Conservation (phyloP, 2,113 vertebrate species). For the Ranitomeya imitator region DNA sequence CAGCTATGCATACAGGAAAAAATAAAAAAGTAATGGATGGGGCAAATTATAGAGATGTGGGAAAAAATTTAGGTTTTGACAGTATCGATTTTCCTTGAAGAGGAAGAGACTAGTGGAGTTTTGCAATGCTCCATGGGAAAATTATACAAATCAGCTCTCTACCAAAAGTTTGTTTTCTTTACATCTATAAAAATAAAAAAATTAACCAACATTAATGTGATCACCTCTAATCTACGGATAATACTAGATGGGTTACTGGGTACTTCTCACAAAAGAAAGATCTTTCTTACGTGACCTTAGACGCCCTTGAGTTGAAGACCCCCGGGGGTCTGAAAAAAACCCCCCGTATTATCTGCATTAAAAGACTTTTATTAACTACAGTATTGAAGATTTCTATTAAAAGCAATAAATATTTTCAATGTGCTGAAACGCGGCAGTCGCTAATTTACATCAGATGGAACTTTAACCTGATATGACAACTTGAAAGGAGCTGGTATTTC, state of each 20-base stretch:
- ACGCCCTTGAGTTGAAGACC: background rate
- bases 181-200: background rate
- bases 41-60: too few species aligned
- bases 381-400: conserved; percentile 63
- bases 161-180: too few species aligned
- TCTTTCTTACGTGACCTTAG: background rate
- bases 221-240: background rate
- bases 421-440: conserved; percentile 66
- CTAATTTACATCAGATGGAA: conserved; percentile 73
- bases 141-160: too few species aligned
- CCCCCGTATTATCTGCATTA: conserved; percentile 46
- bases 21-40: too few species aligned
- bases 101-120: too few species aligned
- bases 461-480: conserved; percentile 59
- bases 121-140: too few species aligned
- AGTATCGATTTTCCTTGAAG: too few species aligned
- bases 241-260: background rate
- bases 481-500: conserved; percentile 35
- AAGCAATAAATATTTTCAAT: conserved; percentile 59
- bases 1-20: too few species aligned
- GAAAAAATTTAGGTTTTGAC: too few species aligned
- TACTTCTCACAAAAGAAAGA: background rate
- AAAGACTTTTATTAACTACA: conserved; percentile 68
- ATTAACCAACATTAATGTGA: background rate
- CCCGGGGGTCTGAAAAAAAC: background rate